These are phyloP conservation scores for Heterochromis multidens DNA, from an alignment of 2,113 vertebrate species.

Conservation along the genomic window DNA sequence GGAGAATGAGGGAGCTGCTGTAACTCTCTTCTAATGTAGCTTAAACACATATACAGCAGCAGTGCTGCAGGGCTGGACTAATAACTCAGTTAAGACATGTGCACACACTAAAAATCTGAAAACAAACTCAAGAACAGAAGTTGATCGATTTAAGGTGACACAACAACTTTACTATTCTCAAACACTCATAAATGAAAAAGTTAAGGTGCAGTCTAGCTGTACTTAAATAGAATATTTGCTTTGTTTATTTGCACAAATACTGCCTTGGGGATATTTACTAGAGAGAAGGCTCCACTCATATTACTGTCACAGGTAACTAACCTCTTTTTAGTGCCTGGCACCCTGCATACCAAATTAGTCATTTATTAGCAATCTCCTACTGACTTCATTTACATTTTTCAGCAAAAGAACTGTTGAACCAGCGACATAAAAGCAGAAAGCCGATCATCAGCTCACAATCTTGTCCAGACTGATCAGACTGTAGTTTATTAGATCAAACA, in stretches of 20 bases:
- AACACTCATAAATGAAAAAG: neutral
- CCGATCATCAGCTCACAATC: neutral
- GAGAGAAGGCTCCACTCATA: neutral
- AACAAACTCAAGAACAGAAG: neutral
- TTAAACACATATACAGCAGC: conserved; percentile 58
- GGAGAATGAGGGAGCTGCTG: conserved; percentile 54
- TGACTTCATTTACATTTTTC: neutral
- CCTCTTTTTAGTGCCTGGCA: neutral
- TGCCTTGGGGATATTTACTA: neutral
- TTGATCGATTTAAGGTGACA: neutral
- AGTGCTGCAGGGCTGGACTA: conserved; percentile 4
- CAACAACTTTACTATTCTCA: neutral
- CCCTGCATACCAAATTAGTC: neutral
- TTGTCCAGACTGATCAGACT: neutral
- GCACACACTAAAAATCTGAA: conserved; percentile 5
- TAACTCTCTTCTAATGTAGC: conserved; percentile 52
- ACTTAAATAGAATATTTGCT: neutral
- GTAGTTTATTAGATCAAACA: neutral
- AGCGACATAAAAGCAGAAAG: neutral
- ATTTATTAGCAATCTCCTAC: neutral
- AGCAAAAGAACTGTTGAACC: neutral
- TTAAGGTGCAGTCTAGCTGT: neutral
- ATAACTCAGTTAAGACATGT: conserved; percentile 21
- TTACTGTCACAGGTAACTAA: neutral
- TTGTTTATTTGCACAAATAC: neutral